Evolutionary conservation across 2,797 vertebrate genomes (phyloP).

Genomic region (Malacoctenus gilli): DNA sequence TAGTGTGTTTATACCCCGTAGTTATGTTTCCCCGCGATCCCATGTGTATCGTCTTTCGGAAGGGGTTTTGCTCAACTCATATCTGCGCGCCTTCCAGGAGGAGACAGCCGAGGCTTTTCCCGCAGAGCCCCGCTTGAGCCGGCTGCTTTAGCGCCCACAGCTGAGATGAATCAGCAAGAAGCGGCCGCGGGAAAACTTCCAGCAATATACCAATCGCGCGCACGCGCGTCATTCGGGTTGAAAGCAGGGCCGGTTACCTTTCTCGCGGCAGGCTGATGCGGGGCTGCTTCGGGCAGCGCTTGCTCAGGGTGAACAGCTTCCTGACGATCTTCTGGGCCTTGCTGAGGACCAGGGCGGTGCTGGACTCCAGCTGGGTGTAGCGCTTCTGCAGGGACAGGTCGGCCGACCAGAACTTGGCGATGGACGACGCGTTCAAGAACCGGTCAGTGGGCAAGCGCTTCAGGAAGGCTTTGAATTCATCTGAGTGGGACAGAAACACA

Average conservation of each 20-base stretch:
- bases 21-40: constrained; percentile 4
- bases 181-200: constrained; percentile 16
- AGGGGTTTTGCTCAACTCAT: constrained; percentile 22
- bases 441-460: constrained; percentile 89
- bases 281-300: constrained; percentile 92
- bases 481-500: too few relatives aligned
- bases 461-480: constrained; percentile 92
- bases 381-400: constrained; percentile 90
- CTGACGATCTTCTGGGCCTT: constrained; percentile 91
- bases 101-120: constrained; percentile 28
- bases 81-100: constrained; percentile 22
- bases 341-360: constrained; percentile 83
- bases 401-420: constrained; percentile 91
- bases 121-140: constrained; percentile 1
- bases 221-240: constrained; percentile 15
- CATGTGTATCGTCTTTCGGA: constrained; percentile 1
- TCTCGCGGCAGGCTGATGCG: constrained; percentile 91
- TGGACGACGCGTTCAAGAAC: constrained; percentile 89
- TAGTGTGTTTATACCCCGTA: constrained; percentile 9
- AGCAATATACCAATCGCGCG: constrained; percentile 8
- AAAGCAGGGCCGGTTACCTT: too few relatives aligned
- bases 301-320: constrained; percentile 95
- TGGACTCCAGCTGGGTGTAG: constrained; percentile 88
- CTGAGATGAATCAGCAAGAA: constrained; percentile 26
- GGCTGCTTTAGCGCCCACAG: constrained; percentile 23